Conservation (phyloP, 92 coral and sea anemone species). For the Epizoanthus scotinus region DNA sequence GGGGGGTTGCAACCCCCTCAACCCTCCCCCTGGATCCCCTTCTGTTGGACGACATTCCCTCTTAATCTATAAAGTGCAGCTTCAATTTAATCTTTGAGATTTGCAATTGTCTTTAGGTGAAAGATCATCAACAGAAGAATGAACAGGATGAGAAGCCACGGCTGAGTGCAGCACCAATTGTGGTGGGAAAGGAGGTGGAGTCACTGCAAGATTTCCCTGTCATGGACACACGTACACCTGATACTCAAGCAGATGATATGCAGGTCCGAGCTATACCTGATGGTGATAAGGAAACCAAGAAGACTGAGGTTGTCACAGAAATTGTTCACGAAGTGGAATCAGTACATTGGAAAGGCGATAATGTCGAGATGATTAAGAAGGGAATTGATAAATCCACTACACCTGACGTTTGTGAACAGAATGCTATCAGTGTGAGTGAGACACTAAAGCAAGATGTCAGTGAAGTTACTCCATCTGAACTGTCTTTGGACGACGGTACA, state of each 20-base stretch:
- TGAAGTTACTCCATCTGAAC: background rate
- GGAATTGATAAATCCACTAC: background rate
- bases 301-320: background rate
- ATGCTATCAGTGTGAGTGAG: background rate
- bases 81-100: no score
- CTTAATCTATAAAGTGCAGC: no score
- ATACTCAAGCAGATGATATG: background rate
- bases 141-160: background rate
- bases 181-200: background rate
- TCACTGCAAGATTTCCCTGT: background rate
- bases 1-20: no score
- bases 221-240: background rate
- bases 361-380: background rate
- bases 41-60: no score
- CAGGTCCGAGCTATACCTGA: constrained; percentile 2
- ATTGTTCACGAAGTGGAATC: background rate
- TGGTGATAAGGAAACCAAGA: background rate
- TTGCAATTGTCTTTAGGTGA: constrained; percentile 7
- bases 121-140: background rate
- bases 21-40: no score
- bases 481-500: background rate
- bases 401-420: background rate
- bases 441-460: background rate
- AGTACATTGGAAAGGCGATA: background rate
- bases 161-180: background rate